Conservation (phyloP, 2,113 vertebrate species). For the Shinisaurus crocodilurus region DNA sequence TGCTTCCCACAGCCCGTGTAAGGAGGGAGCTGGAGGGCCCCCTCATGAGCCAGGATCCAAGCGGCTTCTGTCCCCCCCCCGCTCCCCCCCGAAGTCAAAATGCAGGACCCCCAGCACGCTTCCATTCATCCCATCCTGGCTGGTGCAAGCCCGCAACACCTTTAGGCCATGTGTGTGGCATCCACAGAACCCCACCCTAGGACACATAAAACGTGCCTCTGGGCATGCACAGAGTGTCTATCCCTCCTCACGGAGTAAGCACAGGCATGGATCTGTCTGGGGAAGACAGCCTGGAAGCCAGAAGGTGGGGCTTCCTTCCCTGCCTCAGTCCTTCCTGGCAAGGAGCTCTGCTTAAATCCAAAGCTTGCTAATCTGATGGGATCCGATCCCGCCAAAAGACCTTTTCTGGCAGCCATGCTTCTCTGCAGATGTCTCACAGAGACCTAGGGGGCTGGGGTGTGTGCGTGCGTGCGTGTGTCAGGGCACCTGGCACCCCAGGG, state of each 20-base stretch:
- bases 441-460: accelerated
- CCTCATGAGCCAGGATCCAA: neutral
- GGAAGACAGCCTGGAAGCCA: neutral
- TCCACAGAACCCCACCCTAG: too few relatives aligned
- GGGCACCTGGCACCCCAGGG: neutral
- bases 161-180: neutral
- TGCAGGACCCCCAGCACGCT: neutral
- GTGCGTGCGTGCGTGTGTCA: too few relatives aligned
- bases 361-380: neutral
- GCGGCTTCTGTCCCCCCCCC: neutral
- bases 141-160: neutral
- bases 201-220: neutral
- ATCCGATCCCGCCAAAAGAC: neutral
- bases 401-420: neutral
- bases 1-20: neutral
- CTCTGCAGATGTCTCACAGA: neutral
- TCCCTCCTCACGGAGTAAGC: neutral
- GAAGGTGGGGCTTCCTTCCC: too few relatives aligned
- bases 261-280: neutral
- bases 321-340: neutral
- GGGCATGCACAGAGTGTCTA: neutral
- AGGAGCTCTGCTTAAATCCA: neutral
- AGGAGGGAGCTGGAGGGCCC: neutral
- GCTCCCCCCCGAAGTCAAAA: neutral
- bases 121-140: neutral